phyloP scores from a whole-genome alignment of 2,113 vertebrate genomes.

The Physeter macrocephalus region DNA sequence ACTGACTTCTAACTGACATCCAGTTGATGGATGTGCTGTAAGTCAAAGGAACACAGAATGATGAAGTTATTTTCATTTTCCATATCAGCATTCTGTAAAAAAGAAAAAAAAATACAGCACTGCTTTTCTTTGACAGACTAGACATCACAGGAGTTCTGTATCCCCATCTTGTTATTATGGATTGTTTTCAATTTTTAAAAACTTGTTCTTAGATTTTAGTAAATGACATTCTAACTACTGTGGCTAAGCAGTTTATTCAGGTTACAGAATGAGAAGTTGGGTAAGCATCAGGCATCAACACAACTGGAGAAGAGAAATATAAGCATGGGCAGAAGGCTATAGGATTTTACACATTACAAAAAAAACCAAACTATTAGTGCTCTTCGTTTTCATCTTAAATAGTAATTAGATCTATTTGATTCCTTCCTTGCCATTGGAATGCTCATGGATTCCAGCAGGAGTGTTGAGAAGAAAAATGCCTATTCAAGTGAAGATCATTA shows the following conservation, averaged over 20 bases:
- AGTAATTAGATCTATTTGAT: neutral
- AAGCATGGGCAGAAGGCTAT: neutral
- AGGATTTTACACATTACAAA: neutral
- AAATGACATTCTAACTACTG: neutral
- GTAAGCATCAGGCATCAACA: neutral
- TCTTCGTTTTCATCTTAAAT: conserved; percentile 14
- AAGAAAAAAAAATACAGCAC: neutral
- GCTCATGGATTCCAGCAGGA: neutral
- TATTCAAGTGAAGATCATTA: neutral
- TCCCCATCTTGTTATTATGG: neutral
- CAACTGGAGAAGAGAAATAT: neutral
- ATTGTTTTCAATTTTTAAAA: neutral
- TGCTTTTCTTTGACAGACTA: conserved; percentile 7
- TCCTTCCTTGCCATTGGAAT: neutral
- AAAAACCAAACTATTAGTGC: neutral
- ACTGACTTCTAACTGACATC: neutral
- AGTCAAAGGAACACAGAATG: conserved; percentile 26
- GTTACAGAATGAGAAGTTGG: neutral
- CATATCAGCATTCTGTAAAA: conserved; percentile 45
- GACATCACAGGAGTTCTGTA: neutral
- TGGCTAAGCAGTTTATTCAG: neutral
- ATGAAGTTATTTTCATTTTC: conserved; percentile 50
- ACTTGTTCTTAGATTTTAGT: neutral
- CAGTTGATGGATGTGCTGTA: conserved; percentile 30
- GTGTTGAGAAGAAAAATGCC: neutral